These are phyloP conservation scores for Ophion ventricosus DNA, from an alignment of 2,888 invertebrate species.

Conservation along the genomic window DNA sequence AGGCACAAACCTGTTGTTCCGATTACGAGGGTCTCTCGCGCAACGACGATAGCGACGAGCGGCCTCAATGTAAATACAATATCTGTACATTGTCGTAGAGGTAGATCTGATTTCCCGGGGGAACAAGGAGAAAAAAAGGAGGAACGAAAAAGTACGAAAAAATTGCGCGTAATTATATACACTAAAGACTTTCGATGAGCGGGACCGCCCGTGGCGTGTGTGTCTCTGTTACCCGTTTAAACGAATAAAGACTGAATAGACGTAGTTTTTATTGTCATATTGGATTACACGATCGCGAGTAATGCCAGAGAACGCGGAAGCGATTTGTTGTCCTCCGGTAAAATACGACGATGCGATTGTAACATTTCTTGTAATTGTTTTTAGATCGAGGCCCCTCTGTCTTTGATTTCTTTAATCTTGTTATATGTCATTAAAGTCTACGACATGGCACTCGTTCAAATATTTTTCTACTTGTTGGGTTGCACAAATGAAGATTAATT, in stretches of 20 bases:
- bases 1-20: slow-evolving; percentile 24
- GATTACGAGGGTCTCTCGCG: slow-evolving; percentile 25
- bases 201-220: slow-evolving; percentile 30
- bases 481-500: background rate
- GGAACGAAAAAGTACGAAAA: slow-evolving; percentile 20
- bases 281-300: slow-evolving; percentile 46
- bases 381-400: background rate
- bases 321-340: background rate
- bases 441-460: background rate
- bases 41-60: slow-evolving; percentile 17
- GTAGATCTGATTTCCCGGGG: slow-evolving; percentile 14
- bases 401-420: background rate
- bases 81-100: slow-evolving; percentile 57
- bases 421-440: background rate
- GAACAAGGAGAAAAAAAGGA: background rate
- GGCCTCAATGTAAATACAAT: slow-evolving; percentile 55
- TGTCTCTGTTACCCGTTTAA: slow-evolving; percentile 69
- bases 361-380: slow-evolving; percentile 19
- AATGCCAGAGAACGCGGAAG: slow-evolving; percentile 3
- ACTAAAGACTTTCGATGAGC: slow-evolving; percentile 41
- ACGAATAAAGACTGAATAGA: slow-evolving; percentile 78
- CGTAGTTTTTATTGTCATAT: slow-evolving; percentile 63
- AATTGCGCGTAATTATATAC: slow-evolving; percentile 18
- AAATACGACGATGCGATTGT: slow-evolving; percentile 7
- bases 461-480: background rate